These are phyloP conservation scores for Helicoverpa zea DNA, from an alignment of 1,140 invertebrate species.

Conservation along the genomic window DNA sequence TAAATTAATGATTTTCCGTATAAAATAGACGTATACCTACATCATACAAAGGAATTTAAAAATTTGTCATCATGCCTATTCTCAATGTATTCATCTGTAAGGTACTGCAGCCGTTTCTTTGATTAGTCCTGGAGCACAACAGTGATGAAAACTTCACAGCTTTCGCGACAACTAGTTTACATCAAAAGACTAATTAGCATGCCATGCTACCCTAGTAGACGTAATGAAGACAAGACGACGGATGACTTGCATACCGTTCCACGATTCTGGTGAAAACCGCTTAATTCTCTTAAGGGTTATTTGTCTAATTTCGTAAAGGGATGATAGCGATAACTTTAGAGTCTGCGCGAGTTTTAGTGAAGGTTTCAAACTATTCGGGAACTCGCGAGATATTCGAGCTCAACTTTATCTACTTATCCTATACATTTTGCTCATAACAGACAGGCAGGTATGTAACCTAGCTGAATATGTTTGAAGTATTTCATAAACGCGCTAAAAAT, in stretches of 20 bases:
- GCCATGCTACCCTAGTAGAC: slow-evolving; percentile 23
- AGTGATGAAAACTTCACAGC: not conserved
- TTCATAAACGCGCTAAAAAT: no score
- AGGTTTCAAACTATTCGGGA: slow-evolving; percentile 37
- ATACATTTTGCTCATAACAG: not conserved
- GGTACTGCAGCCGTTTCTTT: no score
- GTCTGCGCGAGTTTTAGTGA: slow-evolving; percentile 31
- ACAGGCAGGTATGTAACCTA: no score
- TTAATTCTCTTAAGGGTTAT: slow-evolving; percentile 39
- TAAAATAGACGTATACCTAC: no score
- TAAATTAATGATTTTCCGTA: no score
- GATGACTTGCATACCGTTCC: slow-evolving; percentile 42
- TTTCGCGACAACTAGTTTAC: not conserved
- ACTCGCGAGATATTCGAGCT: slow-evolving; percentile 8
- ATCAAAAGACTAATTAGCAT: slow-evolving; percentile 31
- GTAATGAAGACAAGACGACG: slow-evolving; percentile 30
- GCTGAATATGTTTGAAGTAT: no score
- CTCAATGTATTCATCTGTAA: no score
- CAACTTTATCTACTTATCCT: slow-evolving; percentile 29
- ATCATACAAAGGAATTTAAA: no score
- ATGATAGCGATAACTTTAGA: slow-evolving; percentile 38
- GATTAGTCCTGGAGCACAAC: no score
- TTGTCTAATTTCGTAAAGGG: slow-evolving; percentile 43
- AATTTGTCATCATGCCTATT: no score
- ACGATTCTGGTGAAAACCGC: slow-evolving; percentile 25